Evolutionary conservation across 1,140 invertebrate species (phyloP), one percentile per base, ranked within the genome.

Genomic region (Stenopsyche tienmushanensis): DNA sequence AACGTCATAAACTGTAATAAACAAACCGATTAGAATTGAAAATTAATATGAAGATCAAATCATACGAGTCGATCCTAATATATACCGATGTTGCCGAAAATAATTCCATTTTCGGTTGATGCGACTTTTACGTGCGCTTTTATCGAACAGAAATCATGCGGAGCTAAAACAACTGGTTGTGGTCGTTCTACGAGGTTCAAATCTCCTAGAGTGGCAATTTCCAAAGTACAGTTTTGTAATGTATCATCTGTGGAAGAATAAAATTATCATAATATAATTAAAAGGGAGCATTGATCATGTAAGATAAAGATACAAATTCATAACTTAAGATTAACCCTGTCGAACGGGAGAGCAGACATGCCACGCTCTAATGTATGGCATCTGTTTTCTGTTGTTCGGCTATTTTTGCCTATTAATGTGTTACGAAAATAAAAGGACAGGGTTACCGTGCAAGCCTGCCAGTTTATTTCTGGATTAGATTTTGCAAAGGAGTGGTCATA

Each of bases 101-200:
- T 99, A 65, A 99, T 96, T 54, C 96, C 97, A 81, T 99, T 99
- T 79, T 99, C 97, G 7, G 97, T 99, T 0, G 96, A 99, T 0
- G 97, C 93, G 7, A 85, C 85, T 81, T 97, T 97, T 9, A 96
- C 94, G 76, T 95, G 97, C 0, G 96, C 97, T 77, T 98, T 97
- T 66, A 99, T 98, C 75, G 97, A 96, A 70, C 94, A 93, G 78
- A 98, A 99, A 82, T 99, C 97, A 73, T 96, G 87, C 1, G 97
- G 95, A 9, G 93, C 97, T 41, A 99, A 81, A 29, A 98, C 96
- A 41, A 99, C 88, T 1, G 96, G 92, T 72, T 92, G 90, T 3
- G 97, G 97, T 74, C 98, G 94, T 78, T 99, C 98, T 15, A 99
- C 97, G 20, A 99, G 83, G 73, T 98, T 99, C 69, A 99, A 80